These are phyloP conservation scores for Leptarthrus brevirostris DNA, from an alignment of 2,888 invertebrate genomes.

Conservation along the genomic window DNA sequence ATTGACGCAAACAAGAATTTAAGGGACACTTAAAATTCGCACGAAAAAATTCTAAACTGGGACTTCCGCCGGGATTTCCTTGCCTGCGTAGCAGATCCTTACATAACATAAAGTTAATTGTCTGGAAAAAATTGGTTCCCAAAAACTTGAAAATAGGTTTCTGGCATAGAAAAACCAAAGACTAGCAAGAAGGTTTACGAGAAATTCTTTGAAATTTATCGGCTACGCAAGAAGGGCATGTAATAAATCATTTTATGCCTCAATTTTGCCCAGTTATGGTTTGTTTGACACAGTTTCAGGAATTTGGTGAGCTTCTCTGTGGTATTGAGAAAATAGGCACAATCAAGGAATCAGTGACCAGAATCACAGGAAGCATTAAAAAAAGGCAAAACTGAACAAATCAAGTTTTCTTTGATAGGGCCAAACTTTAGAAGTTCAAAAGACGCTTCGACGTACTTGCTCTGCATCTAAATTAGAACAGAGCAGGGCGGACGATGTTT, in stretches of 20 bases:
- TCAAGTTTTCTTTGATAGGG: background rate
- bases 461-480: slow-evolving; percentile 7
- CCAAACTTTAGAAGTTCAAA: background rate
- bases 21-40: slow-evolving; percentile 11
- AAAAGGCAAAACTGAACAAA: background rate
- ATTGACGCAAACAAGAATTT: slow-evolving; percentile 22
- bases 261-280: slow-evolving; percentile 14
- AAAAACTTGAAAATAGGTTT: background rate
- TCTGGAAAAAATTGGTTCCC: slow-evolving; percentile 16
- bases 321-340: background rate
- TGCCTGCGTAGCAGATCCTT: background rate
- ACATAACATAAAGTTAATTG: slow-evolving; percentile 33
- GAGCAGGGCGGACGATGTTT: background rate
- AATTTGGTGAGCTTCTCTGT: background rate
- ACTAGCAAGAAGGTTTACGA: background rate
- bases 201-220: slow-evolving; percentile 5
- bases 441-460: background rate
- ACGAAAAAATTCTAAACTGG: background rate
- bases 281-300: slow-evolving; percentile 27
- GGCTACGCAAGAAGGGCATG: slow-evolving; percentile 3
- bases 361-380: background rate
- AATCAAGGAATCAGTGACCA: background rate
- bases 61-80: background rate
- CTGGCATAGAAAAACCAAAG: background rate
- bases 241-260: slow-evolving; percentile 21